Evolutionary conservation across 1,140 invertebrate genomes (phyloP), one percentile per base, ranked within the genome.

Genomic region (Eubasilissa regina): DNA sequence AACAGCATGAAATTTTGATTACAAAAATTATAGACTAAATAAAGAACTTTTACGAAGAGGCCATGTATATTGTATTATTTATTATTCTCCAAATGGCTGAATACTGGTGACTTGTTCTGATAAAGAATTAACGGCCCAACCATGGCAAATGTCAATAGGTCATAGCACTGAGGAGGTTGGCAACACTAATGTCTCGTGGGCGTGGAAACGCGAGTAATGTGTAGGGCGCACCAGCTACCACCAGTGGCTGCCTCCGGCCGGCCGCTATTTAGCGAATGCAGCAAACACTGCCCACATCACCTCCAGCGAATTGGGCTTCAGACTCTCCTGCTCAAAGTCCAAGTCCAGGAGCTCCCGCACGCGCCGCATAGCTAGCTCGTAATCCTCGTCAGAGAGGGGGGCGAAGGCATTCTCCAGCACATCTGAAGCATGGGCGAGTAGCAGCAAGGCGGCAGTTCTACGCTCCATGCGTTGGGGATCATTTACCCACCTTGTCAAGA

Each of bases 371-470:
- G 98, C 98, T 78, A 99, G 89, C 90, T 99, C 98, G 87, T 99
- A 99, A 87, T 99, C 98, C 85, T 99, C 97, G 87, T 99, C 98
- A 53, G 97, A 98, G 1, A 99, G 91, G 0, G 98, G 97, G 19
- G 97, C 97, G 90, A 99, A 99, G n/a, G 99, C 99, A 90, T 99
- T 99, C 90, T 99, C 99, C 6, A 99, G 90, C 13, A 99, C 98
- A 89, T 99, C 98, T 62, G 98, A 98, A 13, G 98, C 97, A 88
- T 99, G 98, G 19, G 98, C 97, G 70, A 99, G 90, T 86, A 98
- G 96, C 84, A 99, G 93, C 64, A 99, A 90, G 19, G 98, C 94
- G 80, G 99, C 88, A 81, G 97, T 94, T 58, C 98, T 91, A 86
- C 95, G 97, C 85, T 99, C 98, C 94, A 99, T 99, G 75, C 98